Conservation (phyloP, 2,113 vertebrate genomes). For the Pycnonotus jocosus region DNA sequence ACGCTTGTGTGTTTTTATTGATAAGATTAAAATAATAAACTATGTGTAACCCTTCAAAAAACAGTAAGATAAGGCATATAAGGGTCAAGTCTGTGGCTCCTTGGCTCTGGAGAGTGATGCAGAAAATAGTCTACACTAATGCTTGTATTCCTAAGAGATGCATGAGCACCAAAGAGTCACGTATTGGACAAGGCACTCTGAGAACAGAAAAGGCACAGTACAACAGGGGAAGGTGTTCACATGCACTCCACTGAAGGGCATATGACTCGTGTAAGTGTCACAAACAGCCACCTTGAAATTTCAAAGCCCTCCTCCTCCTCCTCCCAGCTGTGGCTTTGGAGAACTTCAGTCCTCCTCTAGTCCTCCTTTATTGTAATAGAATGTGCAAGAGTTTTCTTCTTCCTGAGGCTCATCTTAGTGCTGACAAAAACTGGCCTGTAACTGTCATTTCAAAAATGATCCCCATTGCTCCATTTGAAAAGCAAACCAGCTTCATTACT, state of each 20-base stretch:
- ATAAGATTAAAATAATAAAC: background rate
- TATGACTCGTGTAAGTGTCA: background rate
- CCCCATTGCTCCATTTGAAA: background rate
- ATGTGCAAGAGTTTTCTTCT: background rate
- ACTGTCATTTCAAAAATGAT: background rate
- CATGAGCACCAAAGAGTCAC: background rate
- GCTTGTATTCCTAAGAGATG: background rate
- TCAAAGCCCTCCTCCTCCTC: background rate
- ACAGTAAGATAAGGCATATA: background rate
- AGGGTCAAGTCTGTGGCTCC: background rate
- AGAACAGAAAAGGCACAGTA: background rate
- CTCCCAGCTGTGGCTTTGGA: background rate
- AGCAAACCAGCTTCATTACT: background rate
- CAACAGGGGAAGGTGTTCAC: background rate
- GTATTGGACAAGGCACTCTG: background rate
- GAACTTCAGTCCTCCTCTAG: background rate
- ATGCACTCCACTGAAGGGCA: background rate
- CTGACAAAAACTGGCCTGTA: background rate
- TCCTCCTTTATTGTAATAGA: background rate
- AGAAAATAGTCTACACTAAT: background rate
- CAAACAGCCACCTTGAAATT: background rate
- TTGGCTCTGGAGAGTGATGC: background rate
- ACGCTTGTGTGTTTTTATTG: background rate
- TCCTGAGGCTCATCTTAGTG: background rate
- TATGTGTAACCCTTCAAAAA: background rate